These are phyloP conservation scores for Drosophila nigrodunni DNA, from an alignment of 1,140 invertebrate genomes.

Conservation along the genomic window DNA sequence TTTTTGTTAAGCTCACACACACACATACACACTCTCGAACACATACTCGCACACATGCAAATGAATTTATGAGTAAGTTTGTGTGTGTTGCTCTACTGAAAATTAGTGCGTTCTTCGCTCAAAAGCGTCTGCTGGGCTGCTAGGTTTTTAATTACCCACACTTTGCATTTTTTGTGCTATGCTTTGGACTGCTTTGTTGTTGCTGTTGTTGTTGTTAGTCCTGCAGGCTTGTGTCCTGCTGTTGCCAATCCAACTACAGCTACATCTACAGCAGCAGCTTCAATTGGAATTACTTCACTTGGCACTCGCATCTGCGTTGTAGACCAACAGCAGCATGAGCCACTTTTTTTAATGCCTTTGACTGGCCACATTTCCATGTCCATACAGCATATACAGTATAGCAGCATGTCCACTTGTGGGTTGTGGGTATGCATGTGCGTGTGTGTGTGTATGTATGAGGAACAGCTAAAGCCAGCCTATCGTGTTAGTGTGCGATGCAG, in stretches of 20 bases:
- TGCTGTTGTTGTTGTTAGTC: slow-evolving; percentile 35
- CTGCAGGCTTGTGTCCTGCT: slow-evolving; percentile 18
- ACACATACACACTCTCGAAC: slow-evolving; percentile 5
- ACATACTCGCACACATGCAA: background rate
- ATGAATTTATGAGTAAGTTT: slow-evolving; percentile 36
- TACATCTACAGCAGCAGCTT: slow-evolving; percentile 56
- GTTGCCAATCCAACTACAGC: slow-evolving; percentile 51
- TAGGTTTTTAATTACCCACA: slow-evolving; percentile 83
- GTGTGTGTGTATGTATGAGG: slow-evolving; percentile 46
- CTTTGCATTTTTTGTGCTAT: slow-evolving; percentile 64
- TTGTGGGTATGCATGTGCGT: background rate
- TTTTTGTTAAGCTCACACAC: slow-evolving; percentile 39
- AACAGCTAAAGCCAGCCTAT: slow-evolving; percentile 66
- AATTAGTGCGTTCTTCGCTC: slow-evolving; percentile 82
- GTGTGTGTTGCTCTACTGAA: slow-evolving; percentile 65
- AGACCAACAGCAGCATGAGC: slow-evolving; percentile 52
- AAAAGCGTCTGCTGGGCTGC: slow-evolving; percentile 68
- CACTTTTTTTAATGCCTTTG: slow-evolving; percentile 57
- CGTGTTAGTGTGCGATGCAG: slow-evolving; percentile 73
- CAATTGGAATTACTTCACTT: slow-evolving; percentile 83
- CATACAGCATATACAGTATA: slow-evolving; percentile 37
- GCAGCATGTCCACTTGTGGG: slow-evolving; percentile 39
- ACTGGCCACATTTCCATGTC: slow-evolving; percentile 56
- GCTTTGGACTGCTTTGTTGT: slow-evolving; percentile 45
- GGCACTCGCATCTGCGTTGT: slow-evolving; percentile 73